Base-by-base conservation (phyloP, 2,888 invertebrate genomes). In the Campoletis raptor region DNA sequence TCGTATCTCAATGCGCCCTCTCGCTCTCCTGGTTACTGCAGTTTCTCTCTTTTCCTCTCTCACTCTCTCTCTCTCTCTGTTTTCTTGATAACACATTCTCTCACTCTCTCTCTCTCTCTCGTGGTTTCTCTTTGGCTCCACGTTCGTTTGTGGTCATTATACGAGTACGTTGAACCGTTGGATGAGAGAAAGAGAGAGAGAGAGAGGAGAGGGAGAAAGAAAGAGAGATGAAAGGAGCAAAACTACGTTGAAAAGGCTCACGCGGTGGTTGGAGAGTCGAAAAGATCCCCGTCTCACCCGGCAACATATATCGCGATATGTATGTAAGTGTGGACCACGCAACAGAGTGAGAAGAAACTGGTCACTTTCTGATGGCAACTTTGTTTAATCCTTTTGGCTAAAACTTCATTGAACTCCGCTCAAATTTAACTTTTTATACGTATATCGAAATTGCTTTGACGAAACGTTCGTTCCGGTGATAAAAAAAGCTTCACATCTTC, bases 111-210 rank as follows among this genome's bases (percentile, higher is more conserved):
- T 80, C 89, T 87, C 64, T 90, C 80, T 79, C 61, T 81, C 78
- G 74, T 78, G 66, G 81, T 73, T 72, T 85, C 85, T 80, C 88
- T 87, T 89, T 77, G 72, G 90, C 90, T 92, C 90, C 90, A 90
- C 90, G 89, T 89, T 90, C 88, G 90, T 89, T 90, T 90, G 91
- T 88, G 90, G 91, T 91, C 91, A 91, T 92, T 92, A 92, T 89
- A 88, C 81, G 89, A 89, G 91, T 91, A 89, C 92, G 81, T 92
- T 92, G 92, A 92, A 92, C 92, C 81, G 85, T 81, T 85, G 70
- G 67, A 76, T 69, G 79, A 24, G 73, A 76, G 82, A 83, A 81
- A 84, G 84, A 80, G 85, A 85, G 76, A 85, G 80, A 66, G 40
- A 36, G 72, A 69, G 83, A 83, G 18, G 81, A 83, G 83, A 84